A percentile compares a stretch with the other conserved stretches of the same genome.
Conservation (phyloP, 2,797 vertebrate genomes). For the Crocidura indochinensis region DNA sequence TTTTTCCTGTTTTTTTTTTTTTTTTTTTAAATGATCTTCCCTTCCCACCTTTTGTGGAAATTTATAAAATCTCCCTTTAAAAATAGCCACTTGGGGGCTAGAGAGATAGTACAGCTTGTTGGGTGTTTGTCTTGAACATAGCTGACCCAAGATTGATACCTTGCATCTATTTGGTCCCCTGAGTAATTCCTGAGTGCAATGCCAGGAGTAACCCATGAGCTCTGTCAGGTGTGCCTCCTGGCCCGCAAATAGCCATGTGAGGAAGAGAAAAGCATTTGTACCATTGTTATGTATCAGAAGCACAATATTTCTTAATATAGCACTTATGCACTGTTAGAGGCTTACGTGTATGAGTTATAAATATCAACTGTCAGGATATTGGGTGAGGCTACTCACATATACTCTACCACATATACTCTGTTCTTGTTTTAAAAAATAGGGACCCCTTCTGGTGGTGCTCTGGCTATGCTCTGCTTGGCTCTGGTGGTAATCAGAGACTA, state of each 20-base stretch:
- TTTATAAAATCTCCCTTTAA: conserved; percentile 63
- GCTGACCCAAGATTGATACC: no score
- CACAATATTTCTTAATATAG: conserved; percentile 21
- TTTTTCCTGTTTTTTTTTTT: no score
- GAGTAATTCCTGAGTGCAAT: no score
- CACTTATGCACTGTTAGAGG: conserved; percentile 8
- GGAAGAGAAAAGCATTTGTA: no score
- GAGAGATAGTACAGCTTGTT: no score
- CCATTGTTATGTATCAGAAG: conserved; percentile 27
- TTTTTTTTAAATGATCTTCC: not conserved
- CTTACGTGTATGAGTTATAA: conserved; percentile 21
- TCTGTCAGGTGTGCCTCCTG: not conserved
- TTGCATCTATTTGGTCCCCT: no score
- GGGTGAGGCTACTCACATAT: conserved; percentile 10
- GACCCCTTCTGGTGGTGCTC: no score
- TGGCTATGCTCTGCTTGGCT: no score
- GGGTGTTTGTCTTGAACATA: no score
- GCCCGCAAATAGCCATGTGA: conserved; percentile 21
- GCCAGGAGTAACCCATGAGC: no score
- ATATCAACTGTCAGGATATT: not conserved
- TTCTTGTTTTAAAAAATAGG: not conserved
- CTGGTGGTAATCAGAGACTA: no score
- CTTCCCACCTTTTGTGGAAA: conserved; percentile 15
- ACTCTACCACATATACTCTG: conserved; percentile 48
- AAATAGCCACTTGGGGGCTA: not conserved